Evolutionary conservation across 2,113 vertebrate genomes (phyloP).

Genomic region (Coptodon bakossiorum): DNA sequence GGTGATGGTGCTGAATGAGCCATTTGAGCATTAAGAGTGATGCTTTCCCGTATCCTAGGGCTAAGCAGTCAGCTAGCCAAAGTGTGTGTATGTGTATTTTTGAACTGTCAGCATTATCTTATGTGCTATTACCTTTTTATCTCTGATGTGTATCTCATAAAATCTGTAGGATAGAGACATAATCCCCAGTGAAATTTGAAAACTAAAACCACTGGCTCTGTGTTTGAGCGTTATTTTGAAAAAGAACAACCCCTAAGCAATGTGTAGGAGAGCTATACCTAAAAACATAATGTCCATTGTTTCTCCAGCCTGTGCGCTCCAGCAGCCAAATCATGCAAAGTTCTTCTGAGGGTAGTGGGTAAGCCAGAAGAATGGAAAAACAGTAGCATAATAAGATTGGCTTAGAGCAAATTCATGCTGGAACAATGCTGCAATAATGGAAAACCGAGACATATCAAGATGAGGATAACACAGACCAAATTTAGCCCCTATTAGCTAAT

Average conservation of each 20-base stretch:
- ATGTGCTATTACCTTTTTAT: neutral
- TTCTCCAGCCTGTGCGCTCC: neutral
- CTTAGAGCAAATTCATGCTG: slow-evolving; percentile 14
- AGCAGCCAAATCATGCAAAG: slow-evolving; percentile 14
- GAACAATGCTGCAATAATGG: slow-evolving; percentile 7
- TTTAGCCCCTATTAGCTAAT: neutral
- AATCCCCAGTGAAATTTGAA: neutral
- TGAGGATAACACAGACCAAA: neutral
- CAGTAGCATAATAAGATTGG: slow-evolving; percentile 9
- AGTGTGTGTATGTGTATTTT: neutral
- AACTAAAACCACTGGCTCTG: neutral
- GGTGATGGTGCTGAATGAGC: neutral
- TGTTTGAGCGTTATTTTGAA: neutral
- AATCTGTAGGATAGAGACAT: neutral
- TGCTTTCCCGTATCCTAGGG: neutral
- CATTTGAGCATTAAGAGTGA: neutral
- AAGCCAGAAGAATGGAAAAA: neutral
- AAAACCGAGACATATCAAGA: neutral
- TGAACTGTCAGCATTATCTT: neutral
- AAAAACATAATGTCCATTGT: neutral
- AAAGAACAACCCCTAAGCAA: neutral
- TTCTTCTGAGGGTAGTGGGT: neutral
- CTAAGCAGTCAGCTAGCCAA: neutral
- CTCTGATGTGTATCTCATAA: neutral
- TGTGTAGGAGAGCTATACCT: neutral